These are phyloP conservation scores for Neuroterus valhalla DNA, from an alignment of 1,140 invertebrate species.

Conservation along the genomic window DNA sequence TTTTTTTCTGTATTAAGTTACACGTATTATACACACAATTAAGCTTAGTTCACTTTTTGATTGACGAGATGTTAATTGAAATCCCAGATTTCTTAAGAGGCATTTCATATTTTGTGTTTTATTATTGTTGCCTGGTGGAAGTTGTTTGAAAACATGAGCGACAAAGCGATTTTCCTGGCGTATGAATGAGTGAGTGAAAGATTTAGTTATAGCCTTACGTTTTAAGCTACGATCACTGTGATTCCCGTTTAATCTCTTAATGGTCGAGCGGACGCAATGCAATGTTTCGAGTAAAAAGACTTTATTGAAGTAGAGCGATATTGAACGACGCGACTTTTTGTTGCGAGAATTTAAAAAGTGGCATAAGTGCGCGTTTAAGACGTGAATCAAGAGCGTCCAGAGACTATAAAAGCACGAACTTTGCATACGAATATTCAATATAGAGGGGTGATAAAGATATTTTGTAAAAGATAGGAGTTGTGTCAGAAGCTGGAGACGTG, in stretches of 20 bases:
- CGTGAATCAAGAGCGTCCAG: conserved; percentile 28
- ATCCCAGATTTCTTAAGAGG: conserved; percentile 3
- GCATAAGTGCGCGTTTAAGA: conserved; percentile 33
- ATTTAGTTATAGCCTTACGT: conserved; percentile 24
- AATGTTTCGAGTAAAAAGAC: conserved; percentile 32
- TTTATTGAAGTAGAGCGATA: conserved; percentile 33
- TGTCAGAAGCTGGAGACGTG: not conserved
- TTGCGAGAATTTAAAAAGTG: conserved; percentile 48
- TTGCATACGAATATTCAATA: conserved; percentile 26
- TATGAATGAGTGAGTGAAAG: conserved; percentile 9
- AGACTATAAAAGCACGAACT: conserved; percentile 24
- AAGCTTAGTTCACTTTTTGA: conserved; percentile 43
- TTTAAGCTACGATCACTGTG: conserved; percentile 50
- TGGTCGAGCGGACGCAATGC: conserved; percentile 33
- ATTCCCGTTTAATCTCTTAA: conserved; percentile 48
- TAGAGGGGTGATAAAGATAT: conserved; percentile 27
- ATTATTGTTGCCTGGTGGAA: conserved; percentile 11
- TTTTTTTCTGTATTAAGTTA: conserved; percentile 48
- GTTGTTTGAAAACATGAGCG: conserved; percentile 14
- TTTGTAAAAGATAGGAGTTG: conserved; percentile 7
- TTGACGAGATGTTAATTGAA: conserved; percentile 13
- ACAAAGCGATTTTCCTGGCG: conserved; percentile 12
- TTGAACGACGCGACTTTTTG: conserved; percentile 42
- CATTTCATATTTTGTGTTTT: conserved; percentile 19
- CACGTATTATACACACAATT: conserved; percentile 38